Base-by-base conservation (phyloP, 2,797 vertebrate genomes). In the Bucorvus abyssinicus region DNA sequence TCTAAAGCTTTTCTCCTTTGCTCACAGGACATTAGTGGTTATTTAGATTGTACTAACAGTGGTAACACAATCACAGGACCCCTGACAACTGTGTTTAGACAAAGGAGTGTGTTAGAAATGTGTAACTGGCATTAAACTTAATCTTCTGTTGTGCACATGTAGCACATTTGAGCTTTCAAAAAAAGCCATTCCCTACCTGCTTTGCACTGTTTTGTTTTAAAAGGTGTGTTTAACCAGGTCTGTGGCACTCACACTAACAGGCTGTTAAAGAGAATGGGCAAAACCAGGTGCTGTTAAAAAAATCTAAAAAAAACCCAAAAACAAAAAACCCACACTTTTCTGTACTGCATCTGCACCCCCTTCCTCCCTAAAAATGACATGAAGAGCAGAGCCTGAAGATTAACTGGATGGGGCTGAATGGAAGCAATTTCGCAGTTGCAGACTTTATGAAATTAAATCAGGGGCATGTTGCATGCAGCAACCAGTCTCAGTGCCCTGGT, bases 361-460 rank as follows among this genome's bases (percentile, higher is more conserved):
- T 76, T 80, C 53, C 53, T 69, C 18, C 40, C 42, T 59, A 32
- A 40, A 23, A 91, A 53, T 0, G 1, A 49, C 65, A 65, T 6
- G 36, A 42, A 80, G 42, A 92, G 52, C 9, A 87, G 26, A 78
- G 47, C 55, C 61, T 59, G 65, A 29, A 86, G 92, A 84, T 59
- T 20, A 90, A 59, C n/a, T 15, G 1, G 47, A 55, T 42, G 40
- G 65, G 79, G 61, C 61, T 83, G 84, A 92, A 61, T 12, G 15
- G 61, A 93, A 89, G 65, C 76, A 92, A 89, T 93, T 93, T 88
- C 87, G 87, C 87, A 96, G 82, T 17, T 27, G n/a, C 9, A 81
- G 87, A 56, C 42, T 65, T 67, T 2, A 6, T 30, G 57, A 91
- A 85, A 77, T 65, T 19, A 84, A 78, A n/a, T 57, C 32, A 44